Evolutionary conservation across 2,113 vertebrate species (phyloP).

Genomic region (Australoheros scitulus): DNA sequence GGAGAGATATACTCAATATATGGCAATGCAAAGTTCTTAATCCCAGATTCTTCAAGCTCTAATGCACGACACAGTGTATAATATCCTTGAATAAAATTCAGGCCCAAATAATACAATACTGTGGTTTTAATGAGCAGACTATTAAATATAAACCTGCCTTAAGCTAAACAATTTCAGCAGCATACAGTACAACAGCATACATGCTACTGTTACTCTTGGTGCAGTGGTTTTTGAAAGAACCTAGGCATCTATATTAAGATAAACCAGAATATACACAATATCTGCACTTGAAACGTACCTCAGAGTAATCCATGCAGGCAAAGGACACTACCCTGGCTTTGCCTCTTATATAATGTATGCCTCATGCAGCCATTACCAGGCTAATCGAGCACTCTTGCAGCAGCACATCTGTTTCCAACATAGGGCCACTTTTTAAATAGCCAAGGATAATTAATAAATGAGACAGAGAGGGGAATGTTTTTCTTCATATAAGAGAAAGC

Average conservation of each 20-base stretch:
- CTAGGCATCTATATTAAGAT: conserved; percentile 39
- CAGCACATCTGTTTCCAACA: conserved; percentile 49
- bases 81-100: neutral
- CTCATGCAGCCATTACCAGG: conserved; percentile 48
- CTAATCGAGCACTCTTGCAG: conserved; percentile 32
- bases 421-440: conserved; percentile 49
- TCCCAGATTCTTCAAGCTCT: neutral
- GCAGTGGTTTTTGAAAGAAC: neutral
- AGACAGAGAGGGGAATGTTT: conserved; percentile 11
- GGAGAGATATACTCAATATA: neutral
- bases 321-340: conserved; percentile 33
- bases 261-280: conserved; percentile 47
- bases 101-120: neutral
- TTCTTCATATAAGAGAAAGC: neutral
- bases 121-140: conserved; percentile 1
- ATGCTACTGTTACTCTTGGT: conserved; percentile 8
- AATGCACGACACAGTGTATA: neutral
- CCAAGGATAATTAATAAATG: conserved; percentile 48
- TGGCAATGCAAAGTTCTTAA: neutral
- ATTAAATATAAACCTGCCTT: conserved; percentile 2
- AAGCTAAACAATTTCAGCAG: neutral
- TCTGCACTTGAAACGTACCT: conserved; percentile 14
- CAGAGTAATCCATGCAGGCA: conserved; percentile 28
- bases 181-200: neutral
- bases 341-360: conserved; percentile 50